These are phyloP conservation scores for Lagopus leucura DNA, from an alignment of 2,113 vertebrate species.

Conservation along the genomic window DNA sequence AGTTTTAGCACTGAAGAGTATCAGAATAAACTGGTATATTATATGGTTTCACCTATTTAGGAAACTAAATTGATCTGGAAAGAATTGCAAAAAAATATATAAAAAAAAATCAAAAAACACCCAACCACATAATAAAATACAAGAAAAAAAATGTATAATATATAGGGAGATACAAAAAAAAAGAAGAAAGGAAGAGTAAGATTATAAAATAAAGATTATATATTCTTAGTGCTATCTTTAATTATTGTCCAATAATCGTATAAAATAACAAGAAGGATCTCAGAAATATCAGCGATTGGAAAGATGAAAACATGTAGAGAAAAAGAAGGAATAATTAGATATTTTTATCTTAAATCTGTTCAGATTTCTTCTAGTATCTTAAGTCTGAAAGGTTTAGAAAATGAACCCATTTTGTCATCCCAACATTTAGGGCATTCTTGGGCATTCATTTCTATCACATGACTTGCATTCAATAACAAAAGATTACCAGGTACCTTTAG, in stretches of 20 bases:
- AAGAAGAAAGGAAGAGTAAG: background rate
- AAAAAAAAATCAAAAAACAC: background rate
- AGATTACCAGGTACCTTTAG: background rate
- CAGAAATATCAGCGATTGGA: background rate
- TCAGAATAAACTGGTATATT: background rate
- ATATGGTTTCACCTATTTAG: background rate
- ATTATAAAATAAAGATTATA: rapidly evolving
- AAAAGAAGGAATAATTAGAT: background rate
- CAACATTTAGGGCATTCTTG: background rate
- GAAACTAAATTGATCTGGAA: background rate
- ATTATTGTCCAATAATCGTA: background rate
- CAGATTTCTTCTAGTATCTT: background rate
- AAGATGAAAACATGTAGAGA: background rate
- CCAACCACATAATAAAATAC: background rate
- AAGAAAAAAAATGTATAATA: background rate
- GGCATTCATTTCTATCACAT: background rate
- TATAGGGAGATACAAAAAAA: background rate
- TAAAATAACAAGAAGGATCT: background rate
- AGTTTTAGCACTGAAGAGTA: background rate
- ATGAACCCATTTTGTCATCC: background rate
- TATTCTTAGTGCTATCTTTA: background rate
- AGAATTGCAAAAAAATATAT: background rate
- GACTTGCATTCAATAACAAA: background rate
- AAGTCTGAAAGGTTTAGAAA: background rate
- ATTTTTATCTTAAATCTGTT: background rate